These are phyloP conservation scores for Xanthostigma xanthostigma DNA, from an alignment of 2,888 invertebrate species.

Conservation along the genomic window DNA sequence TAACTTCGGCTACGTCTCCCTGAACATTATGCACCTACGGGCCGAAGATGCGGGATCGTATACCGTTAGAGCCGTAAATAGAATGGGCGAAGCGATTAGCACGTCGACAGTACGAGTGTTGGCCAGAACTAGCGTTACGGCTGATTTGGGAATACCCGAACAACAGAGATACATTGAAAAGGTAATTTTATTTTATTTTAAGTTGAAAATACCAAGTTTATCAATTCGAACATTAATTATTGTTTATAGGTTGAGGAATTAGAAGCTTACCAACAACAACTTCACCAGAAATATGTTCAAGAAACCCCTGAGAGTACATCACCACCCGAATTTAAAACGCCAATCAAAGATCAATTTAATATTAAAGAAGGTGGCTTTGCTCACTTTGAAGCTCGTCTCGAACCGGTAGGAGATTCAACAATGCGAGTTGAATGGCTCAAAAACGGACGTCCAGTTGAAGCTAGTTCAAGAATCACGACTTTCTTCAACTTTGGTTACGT, in stretches of 20 bases:
- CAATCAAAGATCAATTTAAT: constrained; percentile 73
- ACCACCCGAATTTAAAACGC: constrained; percentile 77
- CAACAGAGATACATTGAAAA: constrained; percentile 84
- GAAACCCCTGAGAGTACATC: constrained; percentile 67
- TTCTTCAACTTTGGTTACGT: constrained; percentile 94
- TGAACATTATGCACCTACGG: constrained; percentile 96
- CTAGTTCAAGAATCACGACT: constrained; percentile 82
- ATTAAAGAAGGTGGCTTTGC: constrained; percentile 87
- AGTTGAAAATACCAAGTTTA: too few species aligned
- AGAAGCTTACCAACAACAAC: constrained; percentile 74
- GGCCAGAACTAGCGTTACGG: constrained; percentile 68
- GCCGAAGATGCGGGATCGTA: constrained; percentile 96
- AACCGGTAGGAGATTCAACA: constrained; percentile 82
- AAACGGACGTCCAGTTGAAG: constrained; percentile 79
- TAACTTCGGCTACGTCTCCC: constrained; percentile 98
- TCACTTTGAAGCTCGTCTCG: constrained; percentile 88
- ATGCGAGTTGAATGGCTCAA: constrained; percentile 86
- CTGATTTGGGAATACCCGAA: constrained; percentile 78
- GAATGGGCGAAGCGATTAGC: constrained; percentile 80
- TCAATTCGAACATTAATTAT: too few species aligned
- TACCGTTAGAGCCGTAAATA: constrained; percentile 81
- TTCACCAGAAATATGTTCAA: constrained; percentile 64
- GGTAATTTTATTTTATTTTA: constrained; percentile 10
- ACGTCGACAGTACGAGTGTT: constrained; percentile 62
- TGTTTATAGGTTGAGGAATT: constrained; percentile 53